Evolutionary conservation across 2,113 vertebrate genomes (phyloP), one percentile per base, ranked within the genome.

Genomic region (Malaclemys terrapin): DNA sequence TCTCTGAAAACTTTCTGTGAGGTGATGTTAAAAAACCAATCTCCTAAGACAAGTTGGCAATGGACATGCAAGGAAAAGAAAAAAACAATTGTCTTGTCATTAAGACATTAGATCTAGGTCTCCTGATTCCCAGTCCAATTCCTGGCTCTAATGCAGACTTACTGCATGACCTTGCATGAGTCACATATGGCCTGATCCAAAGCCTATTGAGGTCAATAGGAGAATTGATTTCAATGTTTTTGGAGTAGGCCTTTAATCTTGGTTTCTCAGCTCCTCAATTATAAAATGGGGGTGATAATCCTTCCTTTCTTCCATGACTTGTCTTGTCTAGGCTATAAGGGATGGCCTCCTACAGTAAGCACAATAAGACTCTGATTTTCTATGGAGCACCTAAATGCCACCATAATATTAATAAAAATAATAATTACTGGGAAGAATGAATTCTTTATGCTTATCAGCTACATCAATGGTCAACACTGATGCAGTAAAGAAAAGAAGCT

Each of bases 401-500:
- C 17, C 1, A 1, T 3, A 27, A 45, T 1, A 38, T 56, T 35
- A 89, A 42, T 1, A 13, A 82, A 9, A 6, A 50, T 35, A 29
- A 59, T 1, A 1, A n/a, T 1, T 8, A 45, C 5, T 2, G 1
- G 25, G 35, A 9, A 69, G 49, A 29, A 65, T 0, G 3, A 5
- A 11, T 0, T 10, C 35, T 80, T 82, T 45, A 11, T 7, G 19
- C 59, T 24, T 91, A 7, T 42, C n/a, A 29, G 24, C 49, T 27
- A 2, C 0, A 7, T 2, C 3, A 49, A 19, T 0, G 2, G 13
- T 25, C 69, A 65, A 45, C 45, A 12, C 4, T 65, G 65, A 93
- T 22, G 19, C 17, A 56, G 24, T 84, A 42, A 81, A 1, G 3
- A 10, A 3, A 52, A 82, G 47, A 79, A 50, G 10, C n/a, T 3